Base-by-base conservation (phyloP, 2,113 vertebrate genomes). In the Lepidiolamprologus cunningtoni region DNA sequence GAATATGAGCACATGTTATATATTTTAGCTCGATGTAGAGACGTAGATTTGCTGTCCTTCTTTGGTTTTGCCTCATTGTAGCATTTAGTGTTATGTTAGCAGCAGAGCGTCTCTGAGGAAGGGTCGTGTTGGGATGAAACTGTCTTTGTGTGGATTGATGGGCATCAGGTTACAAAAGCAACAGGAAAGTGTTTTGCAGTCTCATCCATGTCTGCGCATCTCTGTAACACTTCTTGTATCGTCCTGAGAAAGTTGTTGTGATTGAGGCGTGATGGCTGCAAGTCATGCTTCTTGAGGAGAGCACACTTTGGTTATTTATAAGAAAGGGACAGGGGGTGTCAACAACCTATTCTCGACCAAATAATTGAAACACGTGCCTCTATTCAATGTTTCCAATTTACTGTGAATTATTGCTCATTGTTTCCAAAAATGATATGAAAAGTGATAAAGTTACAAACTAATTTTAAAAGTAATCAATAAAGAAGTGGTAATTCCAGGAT, bases 31-130 rank as follows among this genome's bases (percentile, higher is more conserved):
- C 5, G 9, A 8, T 31, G 14, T 23, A 26, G 19, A 71, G n/a
- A 42, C 4, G 0, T 71, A 16, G 66, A 42, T 71, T 40, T 50
- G 71, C 14, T 76, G 40, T 76, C 23, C 16, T 47, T 76, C 40
- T 28, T 76, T 26, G 68, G 68, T 76, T 76, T 47, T 47, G 21
- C 21, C 5, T 47, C 68, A 11, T 28, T 26, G 40, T 28, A 26
- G 21, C 68, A 73, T 71, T 71, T 71, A 9, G 40, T 47, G 68
- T 73, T 45, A 47, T 73, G 21, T 47, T 47, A 28, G 68, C 68
- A 71, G 37, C 0, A 42, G 37, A 42, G 21, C 13, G 21, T 17
- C 68, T 28, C 6, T 0, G 26, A 28, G 14, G 5, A 42, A 28
- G 1, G 14, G 5, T 28, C 4, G 14, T 28, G 42, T 0, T 17